Percentiles rank a stretch among this genome's conserved stretches.
Evolutionary conservation across 2,888 invertebrate species (phyloP).

Genomic region (Coecobrya sp.): DNA sequence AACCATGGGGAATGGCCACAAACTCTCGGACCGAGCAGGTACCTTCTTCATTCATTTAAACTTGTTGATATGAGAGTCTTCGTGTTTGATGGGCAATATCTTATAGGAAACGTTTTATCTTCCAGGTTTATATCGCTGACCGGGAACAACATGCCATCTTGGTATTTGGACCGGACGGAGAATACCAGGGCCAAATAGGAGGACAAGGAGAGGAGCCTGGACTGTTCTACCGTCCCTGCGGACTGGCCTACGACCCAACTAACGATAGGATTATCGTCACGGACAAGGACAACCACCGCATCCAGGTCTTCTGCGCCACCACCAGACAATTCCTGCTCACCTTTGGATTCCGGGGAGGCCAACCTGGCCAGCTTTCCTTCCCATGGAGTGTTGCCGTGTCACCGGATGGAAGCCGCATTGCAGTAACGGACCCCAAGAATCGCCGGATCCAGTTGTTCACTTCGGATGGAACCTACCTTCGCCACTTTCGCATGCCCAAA

Average conservation of each 20-base stretch:
- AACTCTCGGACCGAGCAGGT: constrained; percentile 73
- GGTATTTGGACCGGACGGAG: constrained; percentile 73
- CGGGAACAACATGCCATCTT: constrained; percentile 72
- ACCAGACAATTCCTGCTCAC: constrained; percentile 93
- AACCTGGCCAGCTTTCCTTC: constrained; percentile 34
- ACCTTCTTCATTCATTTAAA: background rate
- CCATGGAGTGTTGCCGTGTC: constrained; percentile 89
- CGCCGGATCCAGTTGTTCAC: constrained; percentile 97
- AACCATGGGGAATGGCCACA: constrained; percentile 72
- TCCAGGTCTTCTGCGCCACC: constrained; percentile 93
- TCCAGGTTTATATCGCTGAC: constrained; percentile 78
- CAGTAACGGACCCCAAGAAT: constrained; percentile 99
- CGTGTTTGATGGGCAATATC: no score
- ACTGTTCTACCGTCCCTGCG: constrained; percentile 79
- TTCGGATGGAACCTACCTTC: constrained; percentile 92
- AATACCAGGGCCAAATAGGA: constrained; percentile 68
- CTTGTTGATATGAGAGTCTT: no score
- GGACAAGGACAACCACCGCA: constrained; percentile 99
- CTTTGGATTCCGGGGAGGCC: constrained; percentile 93
- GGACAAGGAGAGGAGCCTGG: constrained; percentile 28
- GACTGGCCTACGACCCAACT: constrained; percentile 76
- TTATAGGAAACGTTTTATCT: background rate
- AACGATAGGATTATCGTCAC: constrained; percentile 94
- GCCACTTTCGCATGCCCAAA: background rate
- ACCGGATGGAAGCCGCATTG: constrained; percentile 92